Base-by-base conservation (phyloP, 1,140 invertebrate genomes). In the Octopus bimaculoides region DNA sequence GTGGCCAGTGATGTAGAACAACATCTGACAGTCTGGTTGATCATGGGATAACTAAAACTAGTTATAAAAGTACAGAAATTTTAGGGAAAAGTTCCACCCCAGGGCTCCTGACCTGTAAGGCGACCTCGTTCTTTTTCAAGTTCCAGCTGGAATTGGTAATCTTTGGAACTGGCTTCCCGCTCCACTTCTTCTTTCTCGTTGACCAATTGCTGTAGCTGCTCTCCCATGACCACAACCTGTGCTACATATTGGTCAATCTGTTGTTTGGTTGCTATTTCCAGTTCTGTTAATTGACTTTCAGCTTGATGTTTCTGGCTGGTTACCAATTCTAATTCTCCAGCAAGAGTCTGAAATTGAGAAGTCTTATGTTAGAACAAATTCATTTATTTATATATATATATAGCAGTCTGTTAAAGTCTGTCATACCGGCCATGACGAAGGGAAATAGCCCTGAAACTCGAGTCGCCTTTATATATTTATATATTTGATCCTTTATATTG, bases 121-220 rank as follows among this genome's bases (percentile, higher is more conserved):
- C 89, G 86, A 54, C 91, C 91, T 71, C 86, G 88, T 80, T 91
- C 90, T 82, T 87, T 90, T 79, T 91, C 91, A 54, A 91, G 80
- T 54, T 91, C 88, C 41, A 91, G 78, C 6, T 85, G 81, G 52
- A 89, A 80, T 55, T 87, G 79, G 79, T 88, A 83, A 73, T 85
- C 82, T 26, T 86, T 82, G 14, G 84, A 83, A 10, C 84, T 82
- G 10, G 76, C 52, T 41, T 78, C 78, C 61, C 86, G 77, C 77
- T 78, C 77, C 41, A 83, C 80, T 52, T 83, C 54, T 17, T 74
- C 20, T 54, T 66, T 56, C 52, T 77, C 55, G 9, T 85, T 79
- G 73, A 82, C 75, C 7, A 82, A 69, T 17, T 81, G 52, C 66
- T 82, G 66, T 52, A 87, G 75, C 26, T 85, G 82, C 54, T 82